A percentile compares a stretch with the other conserved stretches of the same genome.
Evolutionary conservation across 2,797 vertebrate species (phyloP).

Genomic region (Peromyscus melanophrys): DNA sequence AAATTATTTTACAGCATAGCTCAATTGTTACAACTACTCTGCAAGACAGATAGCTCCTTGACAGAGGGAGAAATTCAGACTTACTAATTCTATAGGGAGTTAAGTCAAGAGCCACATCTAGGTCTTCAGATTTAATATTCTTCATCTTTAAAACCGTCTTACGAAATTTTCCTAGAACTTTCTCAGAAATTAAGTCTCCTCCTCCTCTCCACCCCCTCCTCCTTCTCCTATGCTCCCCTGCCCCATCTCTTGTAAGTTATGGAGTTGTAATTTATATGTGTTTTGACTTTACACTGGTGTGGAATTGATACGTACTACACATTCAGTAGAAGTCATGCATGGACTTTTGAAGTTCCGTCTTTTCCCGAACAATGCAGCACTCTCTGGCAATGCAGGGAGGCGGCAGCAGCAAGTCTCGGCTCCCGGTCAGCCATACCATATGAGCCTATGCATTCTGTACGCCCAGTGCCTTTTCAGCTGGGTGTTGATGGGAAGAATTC

Average conservation of each 20-base stretch:
- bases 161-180: conserved; percentile 8
- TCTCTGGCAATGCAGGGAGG: too few relatives aligned
- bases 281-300: not conserved
- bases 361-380: not conserved
- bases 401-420: not conserved
- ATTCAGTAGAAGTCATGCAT: not conserved
- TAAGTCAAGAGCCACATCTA: conserved; percentile 27
- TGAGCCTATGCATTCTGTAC: not conserved
- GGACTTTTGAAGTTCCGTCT: not conserved
- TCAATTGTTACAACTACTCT: conserved; percentile 35
- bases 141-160: not conserved
- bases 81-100: conserved; percentile 40
- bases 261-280: not conserved
- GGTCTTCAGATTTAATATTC: conserved; percentile 47
- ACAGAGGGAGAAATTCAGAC: conserved; percentile 20
- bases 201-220: not conserved
- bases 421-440: not conserved
- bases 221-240: too few relatives aligned
- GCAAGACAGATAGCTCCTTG: not conserved
- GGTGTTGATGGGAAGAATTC: not conserved
- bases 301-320: not conserved
- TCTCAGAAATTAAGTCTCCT: not conserved
- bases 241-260: not conserved
- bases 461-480: not conserved
- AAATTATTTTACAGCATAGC: conserved; percentile 3